Conservation (phyloP, 1,140 invertebrate genomes). For the Hylaeus volcanicus region DNA sequence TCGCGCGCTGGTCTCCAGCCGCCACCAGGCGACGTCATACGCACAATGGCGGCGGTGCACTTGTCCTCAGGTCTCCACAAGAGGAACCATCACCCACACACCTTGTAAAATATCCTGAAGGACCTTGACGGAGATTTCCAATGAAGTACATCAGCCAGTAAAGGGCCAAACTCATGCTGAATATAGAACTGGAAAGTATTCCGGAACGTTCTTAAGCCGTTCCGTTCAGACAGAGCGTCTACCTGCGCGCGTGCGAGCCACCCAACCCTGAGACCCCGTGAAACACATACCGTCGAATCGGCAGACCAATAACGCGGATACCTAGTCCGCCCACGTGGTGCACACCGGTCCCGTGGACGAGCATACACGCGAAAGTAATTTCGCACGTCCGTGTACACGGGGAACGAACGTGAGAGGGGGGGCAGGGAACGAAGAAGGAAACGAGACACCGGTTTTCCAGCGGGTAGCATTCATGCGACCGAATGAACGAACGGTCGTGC, state of each 20-base stretch:
- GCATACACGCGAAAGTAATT: slow-evolving; percentile 34
- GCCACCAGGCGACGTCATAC: too few relatives aligned
- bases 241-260: slow-evolving; percentile 1
- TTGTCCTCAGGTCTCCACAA: too few relatives aligned
- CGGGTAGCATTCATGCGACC: slow-evolving; percentile 43
- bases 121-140: too few relatives aligned
- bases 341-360: background rate
- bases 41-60: too few relatives aligned
- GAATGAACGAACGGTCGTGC: slow-evolving; percentile 39
- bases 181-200: background rate
- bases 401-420: background rate
- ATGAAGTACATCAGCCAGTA: too few relatives aligned
- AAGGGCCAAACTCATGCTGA: too few relatives aligned
- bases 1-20: too few relatives aligned
- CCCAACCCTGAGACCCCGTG: slow-evolving; percentile 33
- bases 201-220: background rate
- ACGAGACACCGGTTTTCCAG: slow-evolving; percentile 51
- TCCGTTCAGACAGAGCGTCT: background rate
- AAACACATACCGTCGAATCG: slow-evolving; percentile 59
- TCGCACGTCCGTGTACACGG: slow-evolving; percentile 24
- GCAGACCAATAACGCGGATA: slow-evolving; percentile 52
- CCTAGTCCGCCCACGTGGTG: slow-evolving; percentile 62
- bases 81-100: too few relatives aligned
- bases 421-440: slow-evolving; percentile 25
- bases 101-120: too few relatives aligned